Evolutionary conservation across 2,113 vertebrate species (phyloP).

Genomic region (Platysternon megacephalum): DNA sequence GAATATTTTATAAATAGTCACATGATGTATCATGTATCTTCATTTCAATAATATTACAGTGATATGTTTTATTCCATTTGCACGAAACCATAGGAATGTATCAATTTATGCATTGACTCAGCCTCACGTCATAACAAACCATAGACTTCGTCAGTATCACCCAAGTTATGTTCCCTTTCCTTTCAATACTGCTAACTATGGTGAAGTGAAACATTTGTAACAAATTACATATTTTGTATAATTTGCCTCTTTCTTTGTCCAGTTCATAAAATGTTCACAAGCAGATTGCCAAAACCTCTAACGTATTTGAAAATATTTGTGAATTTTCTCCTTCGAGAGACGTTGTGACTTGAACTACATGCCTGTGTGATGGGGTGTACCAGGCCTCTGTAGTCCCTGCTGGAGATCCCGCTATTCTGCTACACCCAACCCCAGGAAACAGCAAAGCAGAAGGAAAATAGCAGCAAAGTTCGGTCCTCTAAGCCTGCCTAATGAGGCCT

Average conservation of each 20-base stretch:
- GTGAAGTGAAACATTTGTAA: background rate
- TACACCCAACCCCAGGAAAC: background rate
- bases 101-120: background rate
- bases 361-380: background rate
- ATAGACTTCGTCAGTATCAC: background rate
- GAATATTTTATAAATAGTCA: background rate
- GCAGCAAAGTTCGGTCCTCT: background rate
- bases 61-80: background rate
- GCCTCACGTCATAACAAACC: background rate
- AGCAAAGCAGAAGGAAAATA: background rate
- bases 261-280: background rate
- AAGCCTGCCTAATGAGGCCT: background rate
- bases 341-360: background rate
- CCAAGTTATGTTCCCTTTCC: too few species aligned
- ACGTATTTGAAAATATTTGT: background rate
- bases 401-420: background rate
- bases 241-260: background rate
- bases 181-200: background rate
- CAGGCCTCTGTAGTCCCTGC: too few species aligned
- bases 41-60: background rate
- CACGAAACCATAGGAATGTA: background rate
- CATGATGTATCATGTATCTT: background rate
- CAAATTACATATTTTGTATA: background rate
- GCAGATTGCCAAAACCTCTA: background rate
- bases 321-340: background rate